Percentiles rank a stretch among this genome's conserved stretches.
phyloP scores from a whole-genome alignment of 2,113 vertebrate genomes.

The Stegostoma tigrinum region DNA sequence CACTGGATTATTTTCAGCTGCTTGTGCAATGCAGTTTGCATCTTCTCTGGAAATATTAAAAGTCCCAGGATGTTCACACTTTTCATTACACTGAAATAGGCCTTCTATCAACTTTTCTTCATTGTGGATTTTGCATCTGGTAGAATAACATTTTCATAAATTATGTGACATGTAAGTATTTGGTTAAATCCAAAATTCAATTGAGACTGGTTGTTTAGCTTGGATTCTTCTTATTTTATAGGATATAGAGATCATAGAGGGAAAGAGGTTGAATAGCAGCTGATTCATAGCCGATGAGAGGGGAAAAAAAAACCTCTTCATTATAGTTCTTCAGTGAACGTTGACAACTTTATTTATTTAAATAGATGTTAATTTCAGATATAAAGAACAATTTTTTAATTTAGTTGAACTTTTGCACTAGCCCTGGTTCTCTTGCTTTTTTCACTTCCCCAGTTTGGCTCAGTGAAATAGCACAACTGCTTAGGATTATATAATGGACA shows the following conservation, averaged over 20 bases:
- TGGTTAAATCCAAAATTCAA: not conserved
- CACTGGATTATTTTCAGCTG: not conserved
- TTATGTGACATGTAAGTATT: not conserved
- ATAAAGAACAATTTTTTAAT: not conserved
- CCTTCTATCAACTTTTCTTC: not conserved
- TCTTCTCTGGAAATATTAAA: too few species aligned
- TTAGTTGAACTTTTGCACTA: slow-evolving; percentile 33
- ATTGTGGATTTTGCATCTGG: slow-evolving; percentile 9
- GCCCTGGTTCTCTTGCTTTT: not conserved
- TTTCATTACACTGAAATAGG: not conserved
- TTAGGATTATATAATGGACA: not conserved
- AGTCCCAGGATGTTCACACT: not conserved
- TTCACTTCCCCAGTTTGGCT: not conserved
- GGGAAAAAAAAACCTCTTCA: slow-evolving; percentile 11
- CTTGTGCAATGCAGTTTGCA: not conserved
- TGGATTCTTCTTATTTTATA: slow-evolving; percentile 15
- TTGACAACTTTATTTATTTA: slow-evolving; percentile 33
- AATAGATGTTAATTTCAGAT: slow-evolving; percentile 32
- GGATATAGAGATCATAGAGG: slow-evolving; percentile 25
- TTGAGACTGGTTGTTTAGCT: slow-evolving; percentile 13
- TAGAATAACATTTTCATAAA: slow-evolving; percentile 35
- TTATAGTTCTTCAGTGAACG: not conserved
- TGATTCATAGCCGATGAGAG: slow-evolving; percentile 15
- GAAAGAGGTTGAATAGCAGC: not conserved
- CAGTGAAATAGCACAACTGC: not conserved